Evolutionary conservation across 2,888 invertebrate genomes (phyloP).

Genomic region (Dolomedes plantarius): DNA sequence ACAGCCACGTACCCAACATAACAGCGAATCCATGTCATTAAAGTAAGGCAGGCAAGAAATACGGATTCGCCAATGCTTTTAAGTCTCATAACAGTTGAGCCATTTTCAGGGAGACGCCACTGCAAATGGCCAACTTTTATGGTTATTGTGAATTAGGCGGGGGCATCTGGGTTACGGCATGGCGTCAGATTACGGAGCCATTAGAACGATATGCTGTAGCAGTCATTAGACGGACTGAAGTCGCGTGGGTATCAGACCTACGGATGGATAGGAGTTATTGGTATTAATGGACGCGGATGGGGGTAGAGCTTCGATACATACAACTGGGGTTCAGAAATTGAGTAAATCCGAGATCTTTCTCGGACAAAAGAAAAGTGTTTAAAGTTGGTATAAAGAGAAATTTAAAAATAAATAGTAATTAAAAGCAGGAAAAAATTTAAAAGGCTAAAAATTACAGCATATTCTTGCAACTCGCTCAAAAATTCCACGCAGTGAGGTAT

Average conservation of each 20-base stretch:
- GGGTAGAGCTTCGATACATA: neutral
- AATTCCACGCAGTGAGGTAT: too few species aligned
- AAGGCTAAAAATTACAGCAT: too few species aligned
- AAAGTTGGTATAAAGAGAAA: too few species aligned
- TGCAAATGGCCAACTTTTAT: constrained; percentile 64
- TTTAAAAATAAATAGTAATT: too few species aligned
- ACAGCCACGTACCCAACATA: neutral
- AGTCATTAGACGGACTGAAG: neutral
- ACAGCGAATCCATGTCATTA: neutral
- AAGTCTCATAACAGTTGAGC: neutral
- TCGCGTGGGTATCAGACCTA: neutral
- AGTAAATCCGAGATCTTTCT: too few species aligned
- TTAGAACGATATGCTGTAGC: neutral
- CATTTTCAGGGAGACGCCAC: constrained; percentile 12
- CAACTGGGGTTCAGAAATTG: too few species aligned
- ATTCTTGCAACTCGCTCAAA: too few species aligned
- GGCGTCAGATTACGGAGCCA: constrained; percentile 12
- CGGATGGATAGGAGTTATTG: neutral
- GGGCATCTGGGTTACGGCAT: neutral
- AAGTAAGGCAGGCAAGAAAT: neutral
- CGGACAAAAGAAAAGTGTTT: too few species aligned
- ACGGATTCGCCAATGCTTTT: neutral
- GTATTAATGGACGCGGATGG: neutral
- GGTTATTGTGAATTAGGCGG: constrained; percentile 61
- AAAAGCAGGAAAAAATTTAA: too few species aligned